phyloP scores from a whole-genome alignment of 2,888 invertebrate genomes.

The Pyralis farinalis region DNA sequence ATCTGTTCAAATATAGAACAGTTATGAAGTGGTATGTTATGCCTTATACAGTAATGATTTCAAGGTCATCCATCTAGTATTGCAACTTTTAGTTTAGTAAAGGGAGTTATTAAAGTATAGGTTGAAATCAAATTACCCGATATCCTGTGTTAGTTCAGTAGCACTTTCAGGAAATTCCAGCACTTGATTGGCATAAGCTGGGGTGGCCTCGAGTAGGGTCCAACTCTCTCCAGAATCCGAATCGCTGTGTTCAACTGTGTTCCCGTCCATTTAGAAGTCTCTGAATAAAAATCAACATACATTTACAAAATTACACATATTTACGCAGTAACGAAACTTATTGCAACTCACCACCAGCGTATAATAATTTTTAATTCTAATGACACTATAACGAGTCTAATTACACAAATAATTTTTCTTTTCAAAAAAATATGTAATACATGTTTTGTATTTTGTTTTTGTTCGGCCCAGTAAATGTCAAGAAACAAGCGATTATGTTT shows the following conservation, averaged over 20 bases:
- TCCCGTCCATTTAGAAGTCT: conserved; percentile 56
- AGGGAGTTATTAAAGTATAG: too few relatives aligned
- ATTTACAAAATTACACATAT: conserved; percentile 2
- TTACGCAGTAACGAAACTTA: conserved; percentile 7
- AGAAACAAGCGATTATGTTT: conserved; percentile 31
- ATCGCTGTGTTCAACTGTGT: conserved; percentile 61
- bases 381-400: conserved; percentile 29
- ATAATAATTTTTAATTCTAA: conserved; percentile 30
- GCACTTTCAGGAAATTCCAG: conserved; percentile 38
- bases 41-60: not conserved
- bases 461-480: conserved; percentile 32
- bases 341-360: conserved; percentile 31
- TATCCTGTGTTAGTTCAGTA: conserved; percentile 3
- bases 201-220: conserved; percentile 61
- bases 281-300: conserved; percentile 6
- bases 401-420: conserved; percentile 44
- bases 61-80: not conserved
- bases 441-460: conserved; percentile 49
- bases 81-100: too few relatives aligned
- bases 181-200: conserved; percentile 42
- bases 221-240: conserved; percentile 78
- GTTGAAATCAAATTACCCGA: too few relatives aligned
- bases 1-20: conserved; percentile 2
- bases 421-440: conserved; percentile 34
- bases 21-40: not conserved